These are phyloP conservation scores for Catharus minimus DNA, from an alignment of 2,113 vertebrate genomes.

Conservation along the genomic window DNA sequence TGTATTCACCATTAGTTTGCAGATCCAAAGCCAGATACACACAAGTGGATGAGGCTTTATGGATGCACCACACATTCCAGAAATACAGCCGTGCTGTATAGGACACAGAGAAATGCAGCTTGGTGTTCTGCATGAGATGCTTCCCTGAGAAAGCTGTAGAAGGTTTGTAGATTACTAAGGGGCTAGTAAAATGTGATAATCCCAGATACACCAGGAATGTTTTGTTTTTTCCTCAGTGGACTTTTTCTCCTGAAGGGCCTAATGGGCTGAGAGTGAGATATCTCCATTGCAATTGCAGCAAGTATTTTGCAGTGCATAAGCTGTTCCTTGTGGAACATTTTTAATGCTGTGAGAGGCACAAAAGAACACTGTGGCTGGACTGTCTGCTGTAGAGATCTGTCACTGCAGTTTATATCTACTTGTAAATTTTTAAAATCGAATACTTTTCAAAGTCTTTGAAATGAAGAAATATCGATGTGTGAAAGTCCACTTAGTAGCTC, in stretches of 20 bases:
- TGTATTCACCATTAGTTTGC: neutral
- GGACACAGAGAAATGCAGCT: neutral
- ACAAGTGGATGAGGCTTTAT: neutral
- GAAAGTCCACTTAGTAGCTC: neutral
- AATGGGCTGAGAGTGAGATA: neutral
- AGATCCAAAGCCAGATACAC: neutral
- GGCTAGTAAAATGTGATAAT: neutral
- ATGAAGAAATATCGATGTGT: neutral
- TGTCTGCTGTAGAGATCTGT: neutral
- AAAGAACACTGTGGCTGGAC: neutral
- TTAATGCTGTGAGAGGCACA: neutral
- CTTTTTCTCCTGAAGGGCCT: neutral
- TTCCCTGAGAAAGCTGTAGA: neutral
- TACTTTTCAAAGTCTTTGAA: neutral
- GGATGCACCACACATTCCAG: neutral
- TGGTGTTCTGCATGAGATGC: neutral
- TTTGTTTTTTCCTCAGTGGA: neutral
- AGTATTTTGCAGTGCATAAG: neutral
- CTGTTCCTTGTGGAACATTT: neutral
- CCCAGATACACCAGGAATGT: neutral
- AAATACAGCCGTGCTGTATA: rapidly evolving
- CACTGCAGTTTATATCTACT: neutral
- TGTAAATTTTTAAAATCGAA: neutral
- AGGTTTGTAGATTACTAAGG: neutral
- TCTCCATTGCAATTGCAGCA: neutral